Evolutionary conservation across 1,140 invertebrate species (phyloP).

Genomic region (Dysdera silvatica): DNA sequence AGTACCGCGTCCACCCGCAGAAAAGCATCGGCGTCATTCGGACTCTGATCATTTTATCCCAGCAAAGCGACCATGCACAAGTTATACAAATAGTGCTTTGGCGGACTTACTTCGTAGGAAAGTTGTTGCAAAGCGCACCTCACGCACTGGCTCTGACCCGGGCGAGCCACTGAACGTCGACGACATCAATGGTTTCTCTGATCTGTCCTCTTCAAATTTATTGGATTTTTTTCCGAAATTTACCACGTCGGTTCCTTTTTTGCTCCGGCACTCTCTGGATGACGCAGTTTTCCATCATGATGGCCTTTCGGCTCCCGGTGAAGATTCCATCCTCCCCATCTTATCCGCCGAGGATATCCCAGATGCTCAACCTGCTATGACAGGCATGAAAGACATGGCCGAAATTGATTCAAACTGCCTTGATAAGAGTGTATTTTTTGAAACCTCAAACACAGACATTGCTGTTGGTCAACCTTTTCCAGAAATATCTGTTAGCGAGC

Average conservation of each 20-base stretch:
- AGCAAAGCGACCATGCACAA: conserved; percentile 46
- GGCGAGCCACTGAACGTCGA: conserved; percentile 29
- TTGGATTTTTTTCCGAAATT: conserved; percentile 18
- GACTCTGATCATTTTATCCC: conserved; percentile 56
- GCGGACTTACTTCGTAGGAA: conserved; percentile 33
- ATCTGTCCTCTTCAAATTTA: neutral
- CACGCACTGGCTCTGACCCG: conserved; percentile 34
- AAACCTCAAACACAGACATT: conserved; percentile 9
- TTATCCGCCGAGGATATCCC: conserved; percentile 26
- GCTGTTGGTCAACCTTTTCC: conserved; percentile 12
- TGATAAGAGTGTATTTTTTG: conserved; percentile 17
- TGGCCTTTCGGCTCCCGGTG: conserved; percentile 8
- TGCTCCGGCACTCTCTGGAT: conserved; percentile 3
- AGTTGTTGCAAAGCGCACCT: conserved; percentile 33
- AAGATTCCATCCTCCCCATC: conserved; percentile 11
- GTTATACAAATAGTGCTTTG: conserved; percentile 27
- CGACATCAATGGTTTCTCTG: conserved; percentile 3
- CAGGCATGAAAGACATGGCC: conserved; percentile 12
- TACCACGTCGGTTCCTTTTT: neutral
- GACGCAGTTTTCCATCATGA: neutral
- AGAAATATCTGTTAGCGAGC: conserved; percentile 24
- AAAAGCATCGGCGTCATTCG: conserved; percentile 55
- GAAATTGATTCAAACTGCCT: conserved; percentile 6
- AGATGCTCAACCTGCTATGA: conserved; percentile 17
- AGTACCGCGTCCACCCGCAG: conserved; percentile 35